Conservation (phyloP, 2,888 invertebrate genomes). For the Phorcus lineatus region DNA sequence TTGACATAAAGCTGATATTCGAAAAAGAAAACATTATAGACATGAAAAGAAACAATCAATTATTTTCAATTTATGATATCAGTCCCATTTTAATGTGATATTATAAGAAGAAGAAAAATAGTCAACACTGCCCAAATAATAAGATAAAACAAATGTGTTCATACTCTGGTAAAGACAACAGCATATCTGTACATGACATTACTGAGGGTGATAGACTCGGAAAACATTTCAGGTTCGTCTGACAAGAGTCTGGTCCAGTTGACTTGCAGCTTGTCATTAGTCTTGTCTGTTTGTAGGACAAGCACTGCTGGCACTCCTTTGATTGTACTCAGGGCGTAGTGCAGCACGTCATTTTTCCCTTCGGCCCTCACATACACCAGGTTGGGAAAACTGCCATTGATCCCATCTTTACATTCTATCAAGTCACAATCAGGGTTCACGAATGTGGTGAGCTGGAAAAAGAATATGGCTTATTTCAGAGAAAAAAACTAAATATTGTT, state of each 20-base stretch:
- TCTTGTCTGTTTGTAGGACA: conserved; percentile 76
- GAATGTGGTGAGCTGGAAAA: conserved; percentile 7
- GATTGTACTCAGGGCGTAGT: conserved; percentile 83
- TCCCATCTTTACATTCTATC: conserved; percentile 18
- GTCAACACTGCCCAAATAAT: no score
- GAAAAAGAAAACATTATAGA: no score
- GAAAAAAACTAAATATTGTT: background rate
- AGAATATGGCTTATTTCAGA: background rate
- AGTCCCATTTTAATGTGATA: no score
- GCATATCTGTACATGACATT: conserved; percentile 80
- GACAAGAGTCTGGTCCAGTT: conserved; percentile 77
- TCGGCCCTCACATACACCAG: conserved; percentile 78
- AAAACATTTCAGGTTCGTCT: conserved; percentile 37
- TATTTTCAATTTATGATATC: no score
- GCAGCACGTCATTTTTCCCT: conserved; percentile 80
- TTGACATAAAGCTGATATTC: no score
- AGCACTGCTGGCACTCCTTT: conserved; percentile 80
- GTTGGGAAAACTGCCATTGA: conserved; percentile 40
- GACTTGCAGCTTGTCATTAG: conserved; percentile 77
- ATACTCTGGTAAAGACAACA: conserved; percentile 80
- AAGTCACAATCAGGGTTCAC: conserved; percentile 13
- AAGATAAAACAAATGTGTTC: background rate
- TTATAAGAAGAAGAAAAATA: no score
- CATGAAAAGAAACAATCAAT: no score
- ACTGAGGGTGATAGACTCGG: background rate